Percentiles rank a stretch among this genome's conserved stretches.
These are phyloP conservation scores for Tylochromis polylepis DNA, from an alignment of 2,113 vertebrate species.

Conservation along the genomic window DNA sequence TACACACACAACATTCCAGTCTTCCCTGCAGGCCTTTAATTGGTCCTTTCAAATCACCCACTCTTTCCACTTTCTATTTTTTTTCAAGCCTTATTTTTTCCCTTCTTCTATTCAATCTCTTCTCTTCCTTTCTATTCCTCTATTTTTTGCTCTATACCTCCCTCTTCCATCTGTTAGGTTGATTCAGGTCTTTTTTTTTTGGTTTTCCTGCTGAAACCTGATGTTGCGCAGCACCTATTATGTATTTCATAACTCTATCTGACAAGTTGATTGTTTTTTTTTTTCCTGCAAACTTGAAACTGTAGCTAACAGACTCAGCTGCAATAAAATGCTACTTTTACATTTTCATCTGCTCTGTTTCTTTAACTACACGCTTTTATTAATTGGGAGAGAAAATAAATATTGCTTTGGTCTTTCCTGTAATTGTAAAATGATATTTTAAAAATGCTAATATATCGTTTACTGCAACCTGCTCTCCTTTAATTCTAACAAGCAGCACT, in stretches of 20 bases:
- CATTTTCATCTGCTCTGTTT: background rate
- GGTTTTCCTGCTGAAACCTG: background rate
- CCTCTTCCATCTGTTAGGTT: background rate
- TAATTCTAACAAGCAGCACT: background rate
- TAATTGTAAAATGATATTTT: background rate
- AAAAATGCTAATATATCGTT: background rate
- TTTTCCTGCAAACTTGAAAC: background rate
- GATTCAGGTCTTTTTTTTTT: background rate
- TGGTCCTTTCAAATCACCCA: background rate
- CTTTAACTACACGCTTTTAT: background rate
- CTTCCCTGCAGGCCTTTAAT: constrained; percentile 11
- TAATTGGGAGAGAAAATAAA: background rate
- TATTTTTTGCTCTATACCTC: background rate
- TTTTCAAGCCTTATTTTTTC: background rate
- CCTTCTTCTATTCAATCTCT: background rate
- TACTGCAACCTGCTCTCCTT: background rate
- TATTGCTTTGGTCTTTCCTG: background rate
- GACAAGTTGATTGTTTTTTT: background rate
- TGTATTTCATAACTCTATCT: background rate
- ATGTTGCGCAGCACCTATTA: background rate
- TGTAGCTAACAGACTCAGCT: background rate
- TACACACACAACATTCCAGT: constrained; percentile 45
- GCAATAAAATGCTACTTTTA: background rate
- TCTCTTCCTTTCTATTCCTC: background rate
- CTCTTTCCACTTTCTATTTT: background rate